Evolutionary conservation across 2,797 vertebrate genomes (phyloP), one percentile per base, ranked within the genome.

Genomic region (Hoplostethus atlanticus): DNA sequence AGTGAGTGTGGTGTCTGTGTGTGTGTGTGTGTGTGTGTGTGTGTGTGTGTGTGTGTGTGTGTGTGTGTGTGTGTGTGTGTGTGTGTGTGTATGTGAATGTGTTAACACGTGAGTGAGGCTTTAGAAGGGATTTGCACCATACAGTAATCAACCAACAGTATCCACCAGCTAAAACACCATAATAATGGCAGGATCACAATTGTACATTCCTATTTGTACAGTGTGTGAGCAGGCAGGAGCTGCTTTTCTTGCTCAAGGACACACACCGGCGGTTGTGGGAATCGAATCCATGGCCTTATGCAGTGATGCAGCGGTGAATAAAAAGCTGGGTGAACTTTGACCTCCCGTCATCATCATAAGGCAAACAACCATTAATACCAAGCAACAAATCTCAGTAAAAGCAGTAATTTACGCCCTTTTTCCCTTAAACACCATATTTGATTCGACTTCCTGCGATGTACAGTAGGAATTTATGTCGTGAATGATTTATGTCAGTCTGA

Each of bases 141-240:
- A 8, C 16, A 6, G n/a, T 40, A 69, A 34, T 34, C 6, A 34
- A 34, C 1, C 34, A 34, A 34, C 6, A 34, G 4, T 47, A 55
- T 64, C 85, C 87, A 90, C 80, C 51, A 81, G 85, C 72, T 85
- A 40, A 46, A 57, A 68, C 28, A 57, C 68, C 78, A 30, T 4
- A 17, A 64, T 67, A 2, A 47, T 0, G 42, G 25, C 2, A 1
- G 15, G 53, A n/a, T 53, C 38, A 40, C 38, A 40, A 40, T 40
- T 40, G 2, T 10, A 10, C 38, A 40, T 10, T 40, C 9, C 9
- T 8, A 40, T 40, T 8, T 40, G 9, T 8, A 40, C 6, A 40
- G 6, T 40, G 38, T 40, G 38, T 40, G 44, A 67, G 10, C 13
- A 34, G 31, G n/a, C 2, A 44, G 53, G 16, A 68, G 15, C 9